Conservation (phyloP, 2,797 vertebrate genomes). For the Pteronotus mesoamericanus region DNA sequence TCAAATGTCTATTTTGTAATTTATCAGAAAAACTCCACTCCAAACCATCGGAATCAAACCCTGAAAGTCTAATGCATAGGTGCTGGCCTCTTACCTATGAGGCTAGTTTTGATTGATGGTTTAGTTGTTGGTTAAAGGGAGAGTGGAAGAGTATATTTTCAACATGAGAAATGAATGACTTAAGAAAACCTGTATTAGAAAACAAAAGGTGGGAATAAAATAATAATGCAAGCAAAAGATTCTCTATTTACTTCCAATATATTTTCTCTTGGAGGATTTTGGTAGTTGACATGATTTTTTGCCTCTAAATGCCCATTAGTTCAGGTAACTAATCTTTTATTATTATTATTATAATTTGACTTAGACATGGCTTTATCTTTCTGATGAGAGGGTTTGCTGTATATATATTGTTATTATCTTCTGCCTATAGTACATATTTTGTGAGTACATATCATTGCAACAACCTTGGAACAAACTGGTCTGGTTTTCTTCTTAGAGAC, state of each 20-base stretch:
- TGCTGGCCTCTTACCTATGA: neutral
- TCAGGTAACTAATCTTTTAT: neutral
- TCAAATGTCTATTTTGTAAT: neutral
- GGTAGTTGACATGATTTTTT: neutral
- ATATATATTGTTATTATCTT: neutral
- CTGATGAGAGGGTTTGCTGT: neutral
- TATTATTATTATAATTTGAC: neutral
- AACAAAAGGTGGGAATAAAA: neutral
- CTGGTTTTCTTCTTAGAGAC: neutral
- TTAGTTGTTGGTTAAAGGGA: neutral
- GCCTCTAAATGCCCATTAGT: no score
- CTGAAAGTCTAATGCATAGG: neutral
- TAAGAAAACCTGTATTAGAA: neutral
- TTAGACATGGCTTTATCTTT: neutral
- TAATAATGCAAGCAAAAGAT: neutral
- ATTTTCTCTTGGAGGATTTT: neutral
- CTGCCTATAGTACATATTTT: neutral
- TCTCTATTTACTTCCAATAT: neutral
- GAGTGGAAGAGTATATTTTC: neutral
- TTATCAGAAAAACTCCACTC: neutral
- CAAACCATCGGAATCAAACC: neutral
- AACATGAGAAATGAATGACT: neutral
- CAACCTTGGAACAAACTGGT: neutral
- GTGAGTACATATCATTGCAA: neutral
- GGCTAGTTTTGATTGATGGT: neutral